These are phyloP conservation scores for Gallinago stenura DNA, from an alignment of 2,797 vertebrate species.

Conservation along the genomic window DNA sequence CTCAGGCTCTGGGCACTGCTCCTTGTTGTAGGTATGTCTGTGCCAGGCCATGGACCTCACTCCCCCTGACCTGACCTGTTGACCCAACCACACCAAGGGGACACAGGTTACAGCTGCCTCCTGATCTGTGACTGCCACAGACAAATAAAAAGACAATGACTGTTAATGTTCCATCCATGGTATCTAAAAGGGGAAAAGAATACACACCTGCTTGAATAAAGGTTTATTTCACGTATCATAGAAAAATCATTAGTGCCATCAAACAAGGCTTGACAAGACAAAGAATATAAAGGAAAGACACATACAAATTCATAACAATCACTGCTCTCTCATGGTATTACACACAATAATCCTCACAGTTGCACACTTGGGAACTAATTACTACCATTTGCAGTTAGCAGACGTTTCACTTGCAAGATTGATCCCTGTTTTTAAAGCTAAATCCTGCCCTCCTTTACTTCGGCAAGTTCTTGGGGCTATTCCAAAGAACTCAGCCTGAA, in stretches of 20 bases:
- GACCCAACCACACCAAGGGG: background rate
- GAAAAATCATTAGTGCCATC: background rate
- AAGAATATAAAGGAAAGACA: background rate
- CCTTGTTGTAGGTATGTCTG: background rate
- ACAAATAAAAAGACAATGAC: background rate
- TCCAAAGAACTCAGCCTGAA: background rate
- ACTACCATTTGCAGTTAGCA: background rate
- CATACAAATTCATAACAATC: background rate
- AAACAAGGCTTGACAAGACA: background rate
- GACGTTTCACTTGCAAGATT: background rate
- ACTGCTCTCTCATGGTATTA: background rate
- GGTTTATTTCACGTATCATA: constrained; percentile 17
- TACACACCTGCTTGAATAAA: background rate
- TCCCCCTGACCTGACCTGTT: background rate
- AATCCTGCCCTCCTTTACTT: background rate
- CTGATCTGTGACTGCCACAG: background rate
- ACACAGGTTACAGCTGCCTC: background rate
- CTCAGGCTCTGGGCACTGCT: background rate
- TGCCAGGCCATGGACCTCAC: rapidly evolving
- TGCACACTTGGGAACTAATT: background rate
- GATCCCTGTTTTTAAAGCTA: background rate
- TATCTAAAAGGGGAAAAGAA: background rate
- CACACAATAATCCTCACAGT: background rate
- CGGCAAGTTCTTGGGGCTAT: background rate
- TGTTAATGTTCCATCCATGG: background rate